Percentiles rank a stretch among this genome's conserved stretches.
phyloP scores from a whole-genome alignment of 2,113 vertebrate species.

The Gnathonemus longibarbis region DNA sequence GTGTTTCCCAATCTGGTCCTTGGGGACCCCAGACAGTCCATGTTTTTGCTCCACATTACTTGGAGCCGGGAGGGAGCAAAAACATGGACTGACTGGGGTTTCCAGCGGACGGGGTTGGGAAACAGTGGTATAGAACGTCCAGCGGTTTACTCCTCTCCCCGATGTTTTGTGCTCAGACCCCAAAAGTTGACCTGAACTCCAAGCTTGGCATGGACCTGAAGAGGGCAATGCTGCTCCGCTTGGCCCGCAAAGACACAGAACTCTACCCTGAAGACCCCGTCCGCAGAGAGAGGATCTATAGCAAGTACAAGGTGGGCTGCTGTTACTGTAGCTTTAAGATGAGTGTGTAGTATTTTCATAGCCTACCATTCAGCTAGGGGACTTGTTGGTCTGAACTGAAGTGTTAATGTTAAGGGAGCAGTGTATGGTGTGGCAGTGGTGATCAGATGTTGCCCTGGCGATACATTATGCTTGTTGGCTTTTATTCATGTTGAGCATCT shows the following conservation, averaged over 20 bases:
- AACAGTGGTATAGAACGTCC: neutral
- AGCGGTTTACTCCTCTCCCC: neutral
- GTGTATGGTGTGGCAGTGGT: neutral
- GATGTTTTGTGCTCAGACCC: slow-evolving; percentile 58
- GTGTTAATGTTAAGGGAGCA: neutral
- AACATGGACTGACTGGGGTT: neutral
- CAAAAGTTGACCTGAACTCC: slow-evolving; percentile 78
- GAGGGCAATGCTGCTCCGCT: slow-evolving; percentile 80
- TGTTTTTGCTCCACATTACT: neutral
- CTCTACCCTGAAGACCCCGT: slow-evolving; percentile 68
- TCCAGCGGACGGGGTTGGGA: neutral
- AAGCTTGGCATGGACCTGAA: slow-evolving; percentile 92
- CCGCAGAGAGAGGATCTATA: slow-evolving; percentile 67
- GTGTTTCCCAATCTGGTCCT: neutral
- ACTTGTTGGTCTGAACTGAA: neutral
- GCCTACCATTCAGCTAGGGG: neutral
- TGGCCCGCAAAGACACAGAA: slow-evolving; percentile 64
- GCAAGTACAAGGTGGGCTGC: slow-evolving; percentile 74
- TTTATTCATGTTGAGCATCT: neutral
- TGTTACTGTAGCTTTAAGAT: neutral
- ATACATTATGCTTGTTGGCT: neutral
- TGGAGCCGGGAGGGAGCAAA: neutral
- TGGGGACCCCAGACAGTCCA: neutral
- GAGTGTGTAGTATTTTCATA: neutral
- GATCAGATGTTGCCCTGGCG: neutral